Evolutionary conservation across 2,888 invertebrate species (phyloP).

Genomic region (Nemurella pictetii): DNA sequence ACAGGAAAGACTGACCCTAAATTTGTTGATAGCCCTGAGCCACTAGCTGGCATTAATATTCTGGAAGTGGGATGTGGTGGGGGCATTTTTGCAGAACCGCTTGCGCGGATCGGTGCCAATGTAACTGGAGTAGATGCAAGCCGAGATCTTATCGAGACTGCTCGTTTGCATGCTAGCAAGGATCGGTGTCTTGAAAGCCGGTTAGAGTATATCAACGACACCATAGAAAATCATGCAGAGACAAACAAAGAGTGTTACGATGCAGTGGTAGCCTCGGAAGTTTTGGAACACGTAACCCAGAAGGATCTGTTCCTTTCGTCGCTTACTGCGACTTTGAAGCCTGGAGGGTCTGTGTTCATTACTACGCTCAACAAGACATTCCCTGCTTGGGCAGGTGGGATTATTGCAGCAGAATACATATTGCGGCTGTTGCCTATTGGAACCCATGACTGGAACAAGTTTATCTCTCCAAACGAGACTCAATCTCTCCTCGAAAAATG

Average conservation of each 20-base stretch:
- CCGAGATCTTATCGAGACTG: slow-evolving; percentile 67
- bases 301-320: slow-evolving; percentile 68
- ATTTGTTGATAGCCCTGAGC: slow-evolving; percentile 55
- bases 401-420: slow-evolving; percentile 78
- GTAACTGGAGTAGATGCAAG: slow-evolving; percentile 84
- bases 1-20: slow-evolving; percentile 51
- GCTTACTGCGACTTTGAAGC: slow-evolving; percentile 67
- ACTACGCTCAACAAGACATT: slow-evolving; percentile 68
- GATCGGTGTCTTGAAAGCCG: slow-evolving; percentile 46
- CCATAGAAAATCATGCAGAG: slow-evolving; percentile 64
- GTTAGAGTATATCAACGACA: slow-evolving; percentile 57
- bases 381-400: slow-evolving; percentile 67
- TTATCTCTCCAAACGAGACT: slow-evolving; percentile 79
- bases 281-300: slow-evolving; percentile 84
- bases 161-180: slow-evolving; percentile 62
- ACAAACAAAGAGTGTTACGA: slow-evolving; percentile 65
- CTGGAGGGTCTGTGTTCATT: slow-evolving; percentile 69
- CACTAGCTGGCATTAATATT: slow-evolving; percentile 68
- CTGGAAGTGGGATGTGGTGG: slow-evolving; percentile 94
- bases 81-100: slow-evolving; percentile 74
- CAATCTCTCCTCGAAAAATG: slow-evolving; percentile 70
- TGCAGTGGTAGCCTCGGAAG: slow-evolving; percentile 85
- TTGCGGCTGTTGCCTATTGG: slow-evolving; percentile 74
- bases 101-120: slow-evolving; percentile 77
- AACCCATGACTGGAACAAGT: slow-evolving; percentile 90